Evolutionary conservation across 1,140 invertebrate species (phyloP).

Genomic region (Bombyx mandarina): DNA sequence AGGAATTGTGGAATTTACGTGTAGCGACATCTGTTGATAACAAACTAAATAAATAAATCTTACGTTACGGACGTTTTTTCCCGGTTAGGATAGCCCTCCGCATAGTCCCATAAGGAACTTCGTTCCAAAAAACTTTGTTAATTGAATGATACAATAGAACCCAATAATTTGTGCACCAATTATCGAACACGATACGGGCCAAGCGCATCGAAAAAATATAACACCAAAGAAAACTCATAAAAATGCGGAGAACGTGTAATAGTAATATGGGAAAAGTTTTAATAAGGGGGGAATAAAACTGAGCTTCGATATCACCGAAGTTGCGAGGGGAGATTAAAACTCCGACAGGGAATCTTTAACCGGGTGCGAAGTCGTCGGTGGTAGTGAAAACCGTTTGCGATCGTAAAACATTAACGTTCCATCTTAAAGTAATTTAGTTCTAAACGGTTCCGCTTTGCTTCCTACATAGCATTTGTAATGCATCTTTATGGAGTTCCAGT

Average conservation of each 20-base stretch:
- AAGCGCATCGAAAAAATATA: slow-evolving; percentile 17
- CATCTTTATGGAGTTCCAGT: neutral
- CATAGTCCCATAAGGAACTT: too few species aligned
- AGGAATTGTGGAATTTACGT: too few species aligned
- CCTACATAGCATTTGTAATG: too few species aligned
- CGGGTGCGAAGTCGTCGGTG: slow-evolving; percentile 30
- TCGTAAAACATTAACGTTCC: slow-evolving; percentile 1
- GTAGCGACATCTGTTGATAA: too few species aligned
- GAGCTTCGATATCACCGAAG: slow-evolving; percentile 41
- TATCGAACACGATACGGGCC: neutral
- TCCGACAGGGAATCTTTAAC: slow-evolving; percentile 31
- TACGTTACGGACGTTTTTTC: too few species aligned
- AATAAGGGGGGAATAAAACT: slow-evolving; percentile 54
- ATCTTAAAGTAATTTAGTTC: slow-evolving; percentile 4
- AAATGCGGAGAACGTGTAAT: slow-evolving; percentile 45
- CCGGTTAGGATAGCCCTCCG: too few species aligned
- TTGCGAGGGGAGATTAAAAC: slow-evolving; percentile 53
- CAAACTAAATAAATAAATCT: too few species aligned
- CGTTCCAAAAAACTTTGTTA: too few species aligned
- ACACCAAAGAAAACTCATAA: slow-evolving; percentile 45
- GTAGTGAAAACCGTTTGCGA: slow-evolving; percentile 11
- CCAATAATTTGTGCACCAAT: neutral
- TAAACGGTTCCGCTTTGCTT: neutral
- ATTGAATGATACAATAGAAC: too few species aligned
- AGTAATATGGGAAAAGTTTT: slow-evolving; percentile 61